phyloP scores from a whole-genome alignment of 2,888 invertebrate genomes.

The Tuta absoluta region DNA sequence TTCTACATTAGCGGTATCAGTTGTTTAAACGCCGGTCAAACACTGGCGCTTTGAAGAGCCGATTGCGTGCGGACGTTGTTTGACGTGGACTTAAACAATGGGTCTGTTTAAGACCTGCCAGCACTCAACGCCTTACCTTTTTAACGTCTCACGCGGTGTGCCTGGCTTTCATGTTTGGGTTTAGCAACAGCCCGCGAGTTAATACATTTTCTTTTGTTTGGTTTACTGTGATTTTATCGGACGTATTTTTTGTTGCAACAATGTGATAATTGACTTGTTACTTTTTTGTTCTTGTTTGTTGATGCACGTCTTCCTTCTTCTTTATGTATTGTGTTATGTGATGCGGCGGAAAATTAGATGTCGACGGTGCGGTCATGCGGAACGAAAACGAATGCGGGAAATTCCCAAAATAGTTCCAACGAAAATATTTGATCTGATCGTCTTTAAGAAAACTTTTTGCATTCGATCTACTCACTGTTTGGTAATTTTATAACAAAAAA shows the following conservation, averaged over 20 bases:
- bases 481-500: too few relatives aligned
- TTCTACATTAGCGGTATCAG: slow-evolving; percentile 66
- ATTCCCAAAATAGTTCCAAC: slow-evolving; percentile 60
- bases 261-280: slow-evolving; percentile 23
- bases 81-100: slow-evolving; percentile 68
- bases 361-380: slow-evolving; percentile 9
- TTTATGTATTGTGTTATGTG: background rate
- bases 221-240: background rate
- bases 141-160: slow-evolving; percentile 63
- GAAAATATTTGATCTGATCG: slow-evolving; percentile 58
- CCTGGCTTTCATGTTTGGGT: slow-evolving; percentile 54
- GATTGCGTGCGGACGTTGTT: slow-evolving; percentile 62
- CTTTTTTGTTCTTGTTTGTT: slow-evolving; percentile 44
- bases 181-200: slow-evolving; percentile 43
- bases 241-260: slow-evolving; percentile 5
- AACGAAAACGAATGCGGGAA: slow-evolving; percentile 40
- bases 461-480: slow-evolving; percentile 50
- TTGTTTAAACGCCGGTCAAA: slow-evolving; percentile 56
- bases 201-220: slow-evolving; percentile 34
- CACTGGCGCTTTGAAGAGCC: slow-evolving; percentile 63
- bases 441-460: slow-evolving; percentile 68
- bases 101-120: slow-evolving; percentile 43
- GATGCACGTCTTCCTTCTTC: background rate
- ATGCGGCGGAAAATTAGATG: background rate
- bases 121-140: slow-evolving; percentile 69